These are phyloP conservation scores for Amblyteles armatorius DNA, from an alignment of 2,888 invertebrate species.

Conservation along the genomic window DNA sequence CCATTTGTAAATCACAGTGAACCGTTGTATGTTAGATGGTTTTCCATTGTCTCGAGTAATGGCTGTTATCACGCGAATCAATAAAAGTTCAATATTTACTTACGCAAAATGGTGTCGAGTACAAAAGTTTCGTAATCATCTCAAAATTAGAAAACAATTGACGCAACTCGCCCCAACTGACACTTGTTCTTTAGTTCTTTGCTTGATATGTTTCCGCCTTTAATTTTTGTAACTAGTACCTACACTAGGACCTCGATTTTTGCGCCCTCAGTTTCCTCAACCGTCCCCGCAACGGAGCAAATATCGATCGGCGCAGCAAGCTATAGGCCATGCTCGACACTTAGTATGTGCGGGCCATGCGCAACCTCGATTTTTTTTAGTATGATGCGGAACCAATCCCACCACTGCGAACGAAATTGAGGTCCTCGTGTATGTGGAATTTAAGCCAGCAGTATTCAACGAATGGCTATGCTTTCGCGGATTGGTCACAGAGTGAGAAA, in stretches of 20 bases:
- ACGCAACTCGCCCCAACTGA: conserved; percentile 74
- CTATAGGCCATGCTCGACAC: no score
- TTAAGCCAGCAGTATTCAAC: conserved; percentile 34
- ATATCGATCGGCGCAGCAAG: no score
- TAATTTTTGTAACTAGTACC: background rate
- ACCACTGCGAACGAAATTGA: no score
- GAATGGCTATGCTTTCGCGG: conserved; percentile 48
- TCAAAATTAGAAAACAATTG: conserved; percentile 13
- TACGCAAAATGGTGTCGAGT: background rate
- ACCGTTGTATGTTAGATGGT: conserved; percentile 43
- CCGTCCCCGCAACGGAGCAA: no score
- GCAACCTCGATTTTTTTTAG: no score
- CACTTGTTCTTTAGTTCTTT: conserved; percentile 63
- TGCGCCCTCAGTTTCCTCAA: no score
- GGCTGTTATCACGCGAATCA: conserved; percentile 44
- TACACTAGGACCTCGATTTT: background rate
- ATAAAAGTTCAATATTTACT: conserved; percentile 45
- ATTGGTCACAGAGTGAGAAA: conserved; percentile 40
- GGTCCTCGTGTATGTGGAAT: background rate
- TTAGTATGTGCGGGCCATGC: no score
- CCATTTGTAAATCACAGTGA: conserved; percentile 21
- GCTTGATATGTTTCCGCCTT: conserved; percentile 4
- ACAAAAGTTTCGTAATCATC: background rate
- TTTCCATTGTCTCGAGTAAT: conserved; percentile 46
- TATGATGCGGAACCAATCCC: no score